Evolutionary conservation across 2,888 invertebrate genomes (phyloP).

Genomic region (Erebia ligea): DNA sequence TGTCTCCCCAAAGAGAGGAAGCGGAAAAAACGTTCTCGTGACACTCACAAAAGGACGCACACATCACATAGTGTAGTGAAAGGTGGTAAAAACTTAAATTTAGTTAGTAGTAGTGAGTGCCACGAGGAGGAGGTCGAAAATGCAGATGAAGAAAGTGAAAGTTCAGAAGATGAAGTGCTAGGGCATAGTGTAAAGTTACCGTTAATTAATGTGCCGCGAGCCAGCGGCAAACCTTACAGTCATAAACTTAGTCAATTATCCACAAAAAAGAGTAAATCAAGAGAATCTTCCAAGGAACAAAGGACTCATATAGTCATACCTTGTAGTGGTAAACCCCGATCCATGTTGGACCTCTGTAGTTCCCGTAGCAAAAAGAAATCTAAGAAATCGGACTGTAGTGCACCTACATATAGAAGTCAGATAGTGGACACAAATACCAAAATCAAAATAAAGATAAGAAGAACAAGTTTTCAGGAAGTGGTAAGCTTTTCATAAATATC

Average conservation of each 20-base stretch:
- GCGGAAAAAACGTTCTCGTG: slow-evolving; percentile 65
- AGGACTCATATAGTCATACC: slow-evolving; percentile 70
- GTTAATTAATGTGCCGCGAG: slow-evolving; percentile 67
- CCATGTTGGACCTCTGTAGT: slow-evolving; percentile 78
- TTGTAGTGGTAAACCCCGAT: slow-evolving; percentile 79
- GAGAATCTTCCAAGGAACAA: slow-evolving; percentile 63
- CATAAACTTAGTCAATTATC: slow-evolving; percentile 83
- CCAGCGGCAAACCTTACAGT: slow-evolving; percentile 81
- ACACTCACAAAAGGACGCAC: slow-evolving; percentile 63
- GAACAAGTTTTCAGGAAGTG: slow-evolving; percentile 77
- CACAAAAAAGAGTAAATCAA: slow-evolving; percentile 75
- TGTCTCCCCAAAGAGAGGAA: slow-evolving; percentile 68
- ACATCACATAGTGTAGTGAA: slow-evolving; percentile 67
- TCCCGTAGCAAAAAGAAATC: slow-evolving; percentile 78
- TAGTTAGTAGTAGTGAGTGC: slow-evolving; percentile 80
- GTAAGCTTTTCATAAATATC: slow-evolving; percentile 53
- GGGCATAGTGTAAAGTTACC: slow-evolving; percentile 78
- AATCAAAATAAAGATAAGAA: slow-evolving; percentile 88
- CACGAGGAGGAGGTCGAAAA: slow-evolving; percentile 61
- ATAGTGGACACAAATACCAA: slow-evolving; percentile 86
- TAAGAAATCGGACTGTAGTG: slow-evolving; percentile 67
- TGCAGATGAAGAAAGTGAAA: slow-evolving; percentile 59
- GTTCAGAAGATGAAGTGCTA: slow-evolving; percentile 78
- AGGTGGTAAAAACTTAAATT: slow-evolving; percentile 80
- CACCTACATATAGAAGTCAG: slow-evolving; percentile 83